Evolutionary conservation across 2,888 invertebrate species (phyloP).

Genomic region (Nematopogon swammerdamellus): DNA sequence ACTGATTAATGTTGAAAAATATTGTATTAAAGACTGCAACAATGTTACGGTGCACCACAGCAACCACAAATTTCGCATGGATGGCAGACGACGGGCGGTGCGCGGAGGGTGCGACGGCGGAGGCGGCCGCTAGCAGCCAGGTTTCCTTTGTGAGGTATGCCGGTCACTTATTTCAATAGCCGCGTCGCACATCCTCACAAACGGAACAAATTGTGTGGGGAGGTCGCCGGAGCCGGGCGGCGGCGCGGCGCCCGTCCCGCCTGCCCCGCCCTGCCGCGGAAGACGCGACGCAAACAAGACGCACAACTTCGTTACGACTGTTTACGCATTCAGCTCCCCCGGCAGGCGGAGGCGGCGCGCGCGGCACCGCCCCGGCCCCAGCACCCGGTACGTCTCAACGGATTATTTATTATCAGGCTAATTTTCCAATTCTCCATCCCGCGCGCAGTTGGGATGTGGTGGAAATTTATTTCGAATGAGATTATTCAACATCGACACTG

Average conservation of each 20-base stretch:
- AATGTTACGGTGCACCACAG: no score
- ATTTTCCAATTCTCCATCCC: background rate
- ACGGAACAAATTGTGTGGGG: background rate
- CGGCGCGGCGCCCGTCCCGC: background rate
- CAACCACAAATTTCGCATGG: no score
- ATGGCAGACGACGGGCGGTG: no score
- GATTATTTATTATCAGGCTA: background rate
- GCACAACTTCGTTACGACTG: background rate
- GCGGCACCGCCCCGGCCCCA: no score
- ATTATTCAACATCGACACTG: conserved; percentile 37
- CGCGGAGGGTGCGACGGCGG: no score
- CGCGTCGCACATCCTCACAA: background rate
- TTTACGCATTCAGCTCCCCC: background rate
- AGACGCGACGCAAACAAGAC: background rate
- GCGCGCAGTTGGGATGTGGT: conserved; percentile 14
- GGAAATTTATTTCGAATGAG: conserved; percentile 51
- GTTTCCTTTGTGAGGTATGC: background rate
- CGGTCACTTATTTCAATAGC: background rate
- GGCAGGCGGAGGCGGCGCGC: no score
- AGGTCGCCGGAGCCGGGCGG: background rate
- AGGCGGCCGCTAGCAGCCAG: no score
- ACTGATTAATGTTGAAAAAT: no score
- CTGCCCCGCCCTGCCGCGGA: no score
- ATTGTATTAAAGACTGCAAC: no score
- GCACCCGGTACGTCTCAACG: background rate